Base-by-base conservation (phyloP, 1,140 invertebrate genomes). In the Xylocopa sonorina region DNA sequence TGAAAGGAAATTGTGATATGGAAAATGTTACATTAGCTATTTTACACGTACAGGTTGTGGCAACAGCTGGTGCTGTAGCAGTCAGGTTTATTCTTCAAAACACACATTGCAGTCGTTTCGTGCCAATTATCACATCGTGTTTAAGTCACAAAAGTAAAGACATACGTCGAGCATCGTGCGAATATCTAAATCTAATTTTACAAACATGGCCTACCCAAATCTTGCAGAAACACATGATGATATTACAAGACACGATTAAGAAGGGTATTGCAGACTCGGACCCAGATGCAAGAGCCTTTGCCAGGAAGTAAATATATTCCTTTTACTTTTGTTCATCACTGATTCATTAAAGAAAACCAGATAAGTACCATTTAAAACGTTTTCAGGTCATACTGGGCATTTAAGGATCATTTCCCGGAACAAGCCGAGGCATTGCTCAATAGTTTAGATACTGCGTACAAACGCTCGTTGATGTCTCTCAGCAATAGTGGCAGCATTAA, bases 221-320 rank as follows among this genome's bases (percentile, higher is more conserved):
- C 27, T 92, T 99, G 71, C 98, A 99, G 91, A 96, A 95, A 91
- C 97, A 99, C 90, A 94, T 96, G 34, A 92, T 94, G 0, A 91
- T 95, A 21, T 90, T 99, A 0, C 95, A 97, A 74, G 98, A 99
- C 78, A 95, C 96, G 0, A 96, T 99, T 7, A 97, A 97, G 86
- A 96, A 96, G 84, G 98, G 97, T 5, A 96, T 99, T 51, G 95
- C 95, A 9, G 99, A 99, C 94, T 98, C 98, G 0, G 98, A 99
- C 92, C 94, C 96, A 24, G 97, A 98, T 80, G 98, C 98, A 7
- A 93, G 98, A 88, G 95, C 94, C 1, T 94, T 94, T 86, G 96
- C 96, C 0, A 93, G 97, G 86, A 96, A 95, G 96, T 96, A 38
- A 88, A 92, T n/a, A 92, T 91, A 50, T 50, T 1, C 5, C 71